Conservation (phyloP, 2,113 vertebrate species). For the Gyps fulvus region DNA sequence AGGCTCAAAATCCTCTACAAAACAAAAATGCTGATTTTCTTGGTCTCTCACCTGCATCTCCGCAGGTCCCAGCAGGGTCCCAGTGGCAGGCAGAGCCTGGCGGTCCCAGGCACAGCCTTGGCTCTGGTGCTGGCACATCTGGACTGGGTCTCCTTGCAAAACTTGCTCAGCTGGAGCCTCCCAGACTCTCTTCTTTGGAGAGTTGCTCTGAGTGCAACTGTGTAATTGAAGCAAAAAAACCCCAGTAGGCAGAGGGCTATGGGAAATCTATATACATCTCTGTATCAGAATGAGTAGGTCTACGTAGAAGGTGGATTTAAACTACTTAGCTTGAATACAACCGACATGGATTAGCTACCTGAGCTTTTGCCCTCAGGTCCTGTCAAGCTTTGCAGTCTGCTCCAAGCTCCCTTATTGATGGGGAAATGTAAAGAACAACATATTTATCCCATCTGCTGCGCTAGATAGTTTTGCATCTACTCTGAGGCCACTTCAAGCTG, state of each 20-base stretch:
- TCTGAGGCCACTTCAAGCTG: background rate
- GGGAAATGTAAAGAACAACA: background rate
- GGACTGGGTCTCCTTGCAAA: background rate
- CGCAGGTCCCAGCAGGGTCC: background rate
- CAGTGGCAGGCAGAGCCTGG: rapidly evolving
- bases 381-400: background rate
- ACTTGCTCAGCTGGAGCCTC: background rate
- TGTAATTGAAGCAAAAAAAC: background rate
- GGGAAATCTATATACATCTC: background rate
- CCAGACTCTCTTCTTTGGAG: background rate
- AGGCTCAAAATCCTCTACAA: background rate
- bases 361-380: background rate
- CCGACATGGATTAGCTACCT: background rate
- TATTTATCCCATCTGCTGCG: background rate
- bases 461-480: background rate
- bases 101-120: background rate
- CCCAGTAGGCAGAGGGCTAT: background rate
- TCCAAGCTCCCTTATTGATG: background rate
- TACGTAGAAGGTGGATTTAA: background rate
- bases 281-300: background rate
- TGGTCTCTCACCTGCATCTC: background rate
- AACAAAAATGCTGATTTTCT: background rate
- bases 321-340: background rate
- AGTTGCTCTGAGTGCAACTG: background rate
- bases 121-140: rapidly evolving